Percentiles rank a stretch among this genome's conserved stretches.
These are phyloP conservation scores for Xestoiulus laeticollis DNA, from an alignment of 2,888 invertebrate species.

Conservation along the genomic window DNA sequence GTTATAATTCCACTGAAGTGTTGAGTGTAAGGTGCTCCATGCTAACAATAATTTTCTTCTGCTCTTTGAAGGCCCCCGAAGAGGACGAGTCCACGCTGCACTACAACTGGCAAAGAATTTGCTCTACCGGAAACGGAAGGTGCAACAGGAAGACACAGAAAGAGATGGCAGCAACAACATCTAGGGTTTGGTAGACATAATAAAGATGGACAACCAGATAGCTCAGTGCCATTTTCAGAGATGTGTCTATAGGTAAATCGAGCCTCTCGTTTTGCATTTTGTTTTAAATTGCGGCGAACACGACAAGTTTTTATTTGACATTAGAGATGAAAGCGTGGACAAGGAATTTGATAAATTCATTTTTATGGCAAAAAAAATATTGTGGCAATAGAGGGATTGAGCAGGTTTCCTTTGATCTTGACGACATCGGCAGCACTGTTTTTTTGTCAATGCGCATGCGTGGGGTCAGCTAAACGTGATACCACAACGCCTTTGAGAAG, in stretches of 20 bases:
- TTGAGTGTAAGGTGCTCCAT: conserved; percentile 28
- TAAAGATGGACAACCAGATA: background rate
- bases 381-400: too few species aligned
- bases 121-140: background rate
- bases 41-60: conserved; percentile 50
- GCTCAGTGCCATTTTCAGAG: background rate
- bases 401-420: too few species aligned
- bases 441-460: too few species aligned
- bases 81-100: conserved; percentile 21
- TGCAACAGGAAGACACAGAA: background rate
- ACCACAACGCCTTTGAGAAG: too few species aligned
- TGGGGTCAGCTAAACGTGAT: too few species aligned
- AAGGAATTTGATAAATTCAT: too few species aligned
- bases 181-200: background rate
- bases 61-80: conserved; percentile 52
- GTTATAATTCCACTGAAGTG: background rate
- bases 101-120: background rate
- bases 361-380: too few species aligned
- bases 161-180: background rate
- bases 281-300: background rate
- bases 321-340: background rate
- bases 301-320: background rate
- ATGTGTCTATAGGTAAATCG: background rate
- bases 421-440: too few species aligned
- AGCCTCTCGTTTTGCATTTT: background rate